Conservation (phyloP, 2,113 vertebrate species). For the Cichladusa arquata region DNA sequence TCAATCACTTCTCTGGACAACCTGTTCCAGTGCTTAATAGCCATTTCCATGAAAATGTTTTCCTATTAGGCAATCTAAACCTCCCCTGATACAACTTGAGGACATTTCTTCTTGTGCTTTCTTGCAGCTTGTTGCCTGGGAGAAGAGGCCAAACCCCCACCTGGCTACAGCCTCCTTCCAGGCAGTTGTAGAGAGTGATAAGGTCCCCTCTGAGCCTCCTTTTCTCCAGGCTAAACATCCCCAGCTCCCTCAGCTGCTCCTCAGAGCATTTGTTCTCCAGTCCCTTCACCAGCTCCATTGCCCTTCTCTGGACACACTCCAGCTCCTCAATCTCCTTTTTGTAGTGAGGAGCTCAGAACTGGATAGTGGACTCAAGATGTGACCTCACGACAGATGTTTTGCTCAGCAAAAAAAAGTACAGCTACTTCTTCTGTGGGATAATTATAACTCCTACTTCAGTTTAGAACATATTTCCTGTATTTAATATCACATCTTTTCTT, state of each 20-base stretch:
- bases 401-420: neutral
- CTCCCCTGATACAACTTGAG: neutral
- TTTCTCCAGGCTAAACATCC: neutral
- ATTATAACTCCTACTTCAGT: neutral
- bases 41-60: neutral
- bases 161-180: fast-evolving
- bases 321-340: neutral
- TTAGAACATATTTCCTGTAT: neutral
- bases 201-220: neutral
- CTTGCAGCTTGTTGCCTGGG: fast-evolving
- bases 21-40: neutral
- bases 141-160: fast-evolving
- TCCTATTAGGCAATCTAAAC: neutral
- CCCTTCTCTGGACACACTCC: fast-evolving
- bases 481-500: neutral
- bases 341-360: neutral
- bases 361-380: fast-evolving
- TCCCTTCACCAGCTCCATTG: fast-evolving
- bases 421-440: neutral
- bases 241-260: neutral
- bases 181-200: fast-evolving
- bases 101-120: neutral
- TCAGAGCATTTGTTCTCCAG: fast-evolving
- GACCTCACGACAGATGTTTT: neutral
- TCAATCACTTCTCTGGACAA: neutral